Base-by-base conservation (phyloP, 2,888 invertebrate species). In the Tenthredo mesomela region DNA sequence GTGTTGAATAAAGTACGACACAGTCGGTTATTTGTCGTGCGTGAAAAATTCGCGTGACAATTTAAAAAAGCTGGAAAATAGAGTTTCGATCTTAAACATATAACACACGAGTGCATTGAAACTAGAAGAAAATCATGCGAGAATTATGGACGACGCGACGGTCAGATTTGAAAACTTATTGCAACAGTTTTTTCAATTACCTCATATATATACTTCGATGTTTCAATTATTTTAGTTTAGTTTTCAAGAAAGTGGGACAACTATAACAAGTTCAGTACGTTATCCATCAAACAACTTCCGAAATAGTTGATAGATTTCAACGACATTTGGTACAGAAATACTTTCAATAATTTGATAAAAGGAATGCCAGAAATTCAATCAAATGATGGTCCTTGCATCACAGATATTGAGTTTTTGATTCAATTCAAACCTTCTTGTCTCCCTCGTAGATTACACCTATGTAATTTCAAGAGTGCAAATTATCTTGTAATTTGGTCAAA, bases 21-120 rank as follows among this genome's bases (percentile, higher is more conserved):
- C 5, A 80, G 61, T 40, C 21, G 37, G 58, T 61, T 58, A 7
- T 58, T 61, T 61, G 61, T 80, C 80, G 80, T 80, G 80, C 80
- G 80, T 80, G 80, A 80, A 80, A 61, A 80, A 80, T 80, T 80
- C 40, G 80, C 80, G 61, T 80, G 80, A 58, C 29, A 2, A 61
- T 61, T 80, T 80, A 61, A 54, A 29, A 54, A 4, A 37, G 21
- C 21, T 21, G 80, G 37, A 80, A 80, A 80, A 37, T 61, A 61
- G 61, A 80, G 61, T 50, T 61, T 61, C 33, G 50, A 77, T 77
- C 77, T 33, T 21, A 21, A 43, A 77, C 15, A 67, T 18, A 67
- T 6, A 4, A 33, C 33, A 67, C 15, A 67, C 61, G 43, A 7
- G 43, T 73, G 73, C 40, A 73, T 47, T 25, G 21, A 6, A 43